Base-by-base conservation (phyloP, 2,888 invertebrate species). In the Tipula helvola region DNA sequence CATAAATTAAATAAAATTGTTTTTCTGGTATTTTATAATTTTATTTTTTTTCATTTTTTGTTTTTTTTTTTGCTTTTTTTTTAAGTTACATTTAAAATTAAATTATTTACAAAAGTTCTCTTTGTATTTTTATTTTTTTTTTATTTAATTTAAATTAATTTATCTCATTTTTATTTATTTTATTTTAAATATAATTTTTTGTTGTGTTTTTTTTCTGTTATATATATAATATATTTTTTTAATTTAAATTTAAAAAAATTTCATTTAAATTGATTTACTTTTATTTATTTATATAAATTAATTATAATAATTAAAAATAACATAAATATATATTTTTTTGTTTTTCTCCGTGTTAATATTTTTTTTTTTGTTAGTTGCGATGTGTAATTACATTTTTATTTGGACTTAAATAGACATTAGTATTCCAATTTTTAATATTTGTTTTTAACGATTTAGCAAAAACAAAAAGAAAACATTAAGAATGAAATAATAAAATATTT, bases 41-140 rank as follows among this genome's bases (percentile, higher is more conserved):
- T 57, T 12, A 18, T 28, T 57, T 57, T 57, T 57, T 57, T 57
- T 18, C 18, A 18, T 57, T 71, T 10, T 71, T 71, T 28, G 71
- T 10, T 71, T 71, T 71, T 7, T 10, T 71, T 71, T 18, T 18
- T 71, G 12, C 28, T 28, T 71, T 28, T 71, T 71, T 71, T 71
- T 71, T 71, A 71, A 71, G 71, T 71, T 71, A 71, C 71, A 71
- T 71, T 71, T 71, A 71, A 71, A 71, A 71, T 71, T 71, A 71
- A 71, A 71, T 71, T 71, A 71, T 71, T 71, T 71, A 71, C 71
- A 71, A 71, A 71, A 71, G 28, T 71, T 71, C 71, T 71, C 71
- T 71, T 71, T 71, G 71, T 71, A 71, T 71, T 71, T 71, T 28
- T 57, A 28, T 28, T 57, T 57, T 57, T 28, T 28, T 28, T 71